phyloP scores from a whole-genome alignment of 92 coral and sea anemone species.

The Porites divaricata region DNA sequence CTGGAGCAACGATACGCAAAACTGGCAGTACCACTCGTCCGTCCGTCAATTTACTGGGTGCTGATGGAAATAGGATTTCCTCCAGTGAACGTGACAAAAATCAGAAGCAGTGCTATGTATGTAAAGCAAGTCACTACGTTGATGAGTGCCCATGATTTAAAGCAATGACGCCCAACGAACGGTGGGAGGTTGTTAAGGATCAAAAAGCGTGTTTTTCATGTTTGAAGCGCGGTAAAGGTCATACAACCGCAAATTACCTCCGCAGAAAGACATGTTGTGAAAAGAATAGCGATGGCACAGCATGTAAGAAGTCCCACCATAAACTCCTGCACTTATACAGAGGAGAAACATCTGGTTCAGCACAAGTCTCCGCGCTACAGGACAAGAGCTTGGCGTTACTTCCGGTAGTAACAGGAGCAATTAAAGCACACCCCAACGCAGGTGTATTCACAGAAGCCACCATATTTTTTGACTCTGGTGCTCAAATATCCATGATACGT shows the following conservation, averaged over 20 bases:
- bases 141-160: constrained; percentile 63
- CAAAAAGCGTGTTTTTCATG: constrained; percentile 68
- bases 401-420: constrained; percentile 39
- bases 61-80: no score
- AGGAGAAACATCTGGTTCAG: background rate
- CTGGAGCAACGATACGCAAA: no score
- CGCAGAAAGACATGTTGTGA: no score
- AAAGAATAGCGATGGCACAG: no score
- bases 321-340: constrained; percentile 17
- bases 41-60: no score
- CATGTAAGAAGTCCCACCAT: constrained; percentile 45
- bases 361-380: constrained; percentile 2
- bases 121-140: constrained; percentile 56
- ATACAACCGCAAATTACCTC: no score
- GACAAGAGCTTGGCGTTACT: constrained; percentile 25
- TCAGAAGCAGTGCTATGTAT: constrained; percentile 34
- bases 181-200: constrained; percentile 60
- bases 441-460: constrained; percentile 3
- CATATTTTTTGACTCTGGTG: constrained; percentile 58
- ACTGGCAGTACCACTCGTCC: no score
- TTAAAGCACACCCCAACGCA: constrained; percentile 17
- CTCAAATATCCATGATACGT: constrained; percentile 59
- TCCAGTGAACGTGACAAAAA: no score
- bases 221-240: constrained; percentile 30
- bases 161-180: constrained; percentile 43